Percentiles rank a stretch among this genome's conserved stretches.
Evolutionary conservation across 2,797 vertebrate genomes (phyloP).

Genomic region (Danio tinwini): DNA sequence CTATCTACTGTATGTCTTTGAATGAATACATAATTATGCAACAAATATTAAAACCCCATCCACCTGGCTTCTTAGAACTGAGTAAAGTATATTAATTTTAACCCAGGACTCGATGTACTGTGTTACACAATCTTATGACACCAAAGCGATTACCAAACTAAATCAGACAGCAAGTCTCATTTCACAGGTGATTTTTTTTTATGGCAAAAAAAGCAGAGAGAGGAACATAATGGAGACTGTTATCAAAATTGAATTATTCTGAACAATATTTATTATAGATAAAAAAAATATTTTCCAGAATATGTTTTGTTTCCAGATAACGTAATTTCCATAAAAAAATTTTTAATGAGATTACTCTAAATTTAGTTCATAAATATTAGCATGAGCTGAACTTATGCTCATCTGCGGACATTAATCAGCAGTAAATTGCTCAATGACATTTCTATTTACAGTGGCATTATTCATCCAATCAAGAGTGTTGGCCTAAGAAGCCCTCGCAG

Average conservation of each 20-base stretch:
- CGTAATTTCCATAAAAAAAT: slow-evolving; percentile 9
- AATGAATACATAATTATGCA: not conserved
- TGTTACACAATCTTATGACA: not conserved
- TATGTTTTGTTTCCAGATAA: not conserved
- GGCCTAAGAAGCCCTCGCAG: slow-evolving; percentile 2
- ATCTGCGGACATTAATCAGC: slow-evolving; percentile 12
- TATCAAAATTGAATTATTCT: not conserved
- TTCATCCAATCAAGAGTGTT: slow-evolving; percentile 19
- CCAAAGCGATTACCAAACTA: slow-evolving; percentile 4
- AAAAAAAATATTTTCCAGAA: not conserved
- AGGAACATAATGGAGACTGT: not conserved
- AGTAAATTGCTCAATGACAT: slow-evolving; percentile 20
- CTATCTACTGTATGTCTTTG: not conserved
- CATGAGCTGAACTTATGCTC: not conserved
- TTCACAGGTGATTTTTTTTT: not conserved
- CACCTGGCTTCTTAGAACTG: not conserved
- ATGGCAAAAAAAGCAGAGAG: not conserved
- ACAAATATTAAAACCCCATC: not conserved
- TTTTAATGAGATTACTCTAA: slow-evolving; percentile 8
- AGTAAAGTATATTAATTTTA: not conserved
- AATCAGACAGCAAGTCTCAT: not conserved
- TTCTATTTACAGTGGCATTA: slow-evolving; percentile 24
- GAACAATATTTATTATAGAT: not conserved
- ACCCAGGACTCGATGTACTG: slow-evolving; percentile 11
- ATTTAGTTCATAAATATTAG: slow-evolving; percentile 33